These are phyloP conservation scores for Narcine bancroftii DNA, from an alignment of 2,113 vertebrate genomes.

Conservation along the genomic window DNA sequence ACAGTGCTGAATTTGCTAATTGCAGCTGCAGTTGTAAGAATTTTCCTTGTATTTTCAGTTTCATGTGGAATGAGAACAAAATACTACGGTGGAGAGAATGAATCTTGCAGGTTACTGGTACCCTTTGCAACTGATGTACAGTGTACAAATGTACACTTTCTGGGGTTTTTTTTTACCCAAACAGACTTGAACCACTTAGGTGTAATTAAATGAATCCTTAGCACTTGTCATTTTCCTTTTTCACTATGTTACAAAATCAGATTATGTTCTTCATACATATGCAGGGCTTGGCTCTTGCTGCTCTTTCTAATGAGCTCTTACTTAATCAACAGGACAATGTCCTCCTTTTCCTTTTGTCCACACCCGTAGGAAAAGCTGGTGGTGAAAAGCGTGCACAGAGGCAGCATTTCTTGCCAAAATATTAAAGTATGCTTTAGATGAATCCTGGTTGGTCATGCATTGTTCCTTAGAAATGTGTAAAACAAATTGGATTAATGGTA, in stretches of 20 bases:
- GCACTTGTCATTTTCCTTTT: conserved; percentile 54
- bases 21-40: background rate
- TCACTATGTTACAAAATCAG: conserved; percentile 60
- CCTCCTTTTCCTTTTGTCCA: conserved; percentile 58
- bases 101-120: conserved; percentile 17
- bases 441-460: conserved; percentile 38
- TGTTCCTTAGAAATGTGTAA: conserved; percentile 38
- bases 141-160: conserved; percentile 41
- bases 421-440: conserved; percentile 38
- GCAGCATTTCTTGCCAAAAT: conserved; percentile 37
- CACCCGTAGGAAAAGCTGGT: conserved; percentile 37
- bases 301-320: conserved; percentile 68
- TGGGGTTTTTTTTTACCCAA: conserved; percentile 42
- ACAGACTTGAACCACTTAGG: conserved; percentile 50
- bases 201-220: conserved; percentile 44
- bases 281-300: conserved; percentile 64
- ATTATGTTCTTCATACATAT: conserved; percentile 67
- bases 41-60: background rate
- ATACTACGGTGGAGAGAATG: conserved; percentile 3
- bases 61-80: conserved; percentile 11
- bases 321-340: conserved; percentile 70
- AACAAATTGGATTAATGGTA: conserved; percentile 38
- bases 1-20: conserved; percentile 1
- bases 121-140: conserved; percentile 18
- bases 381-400: conserved; percentile 36